These are phyloP conservation scores for Cheilosia impressa DNA, from an alignment of 2,888 invertebrate genomes.

Conservation along the genomic window DNA sequence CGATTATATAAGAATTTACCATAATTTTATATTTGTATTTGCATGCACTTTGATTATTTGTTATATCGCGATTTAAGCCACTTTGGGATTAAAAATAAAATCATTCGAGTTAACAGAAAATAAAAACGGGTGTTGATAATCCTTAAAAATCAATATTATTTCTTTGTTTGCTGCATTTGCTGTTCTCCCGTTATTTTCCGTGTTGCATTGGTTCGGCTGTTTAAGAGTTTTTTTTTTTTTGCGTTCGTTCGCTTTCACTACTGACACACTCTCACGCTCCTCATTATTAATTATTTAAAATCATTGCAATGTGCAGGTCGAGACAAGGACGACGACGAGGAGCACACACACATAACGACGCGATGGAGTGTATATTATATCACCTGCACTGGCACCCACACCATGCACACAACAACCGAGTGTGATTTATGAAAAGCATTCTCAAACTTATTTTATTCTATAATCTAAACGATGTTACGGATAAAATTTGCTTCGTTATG, in stretches of 20 bases:
- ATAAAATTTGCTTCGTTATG: not conserved
- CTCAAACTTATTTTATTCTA: not conserved
- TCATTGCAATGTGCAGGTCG: slow-evolving; percentile 38
- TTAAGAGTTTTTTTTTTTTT: slow-evolving; percentile 31
- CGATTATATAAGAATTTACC: slow-evolving; percentile 69
- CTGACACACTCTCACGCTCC: slow-evolving; percentile 13
- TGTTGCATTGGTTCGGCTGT: slow-evolving; percentile 29
- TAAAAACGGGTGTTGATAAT: slow-evolving; percentile 6
- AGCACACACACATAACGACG: slow-evolving; percentile 26
- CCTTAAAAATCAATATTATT: slow-evolving; percentile 56
- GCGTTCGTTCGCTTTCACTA: slow-evolving; percentile 23
- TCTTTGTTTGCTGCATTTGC: slow-evolving; percentile 37
- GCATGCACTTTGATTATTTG: slow-evolving; percentile 61
- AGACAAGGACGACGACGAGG: slow-evolving; percentile 67
- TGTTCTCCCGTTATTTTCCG: slow-evolving; percentile 6
- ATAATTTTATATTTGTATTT: slow-evolving; percentile 48
- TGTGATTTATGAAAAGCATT: slow-evolving; percentile 47
- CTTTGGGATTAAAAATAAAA: slow-evolving; percentile 51
- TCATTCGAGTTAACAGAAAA: slow-evolving; percentile 3
- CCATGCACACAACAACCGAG: slow-evolving; percentile 49
- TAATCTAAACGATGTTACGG: not conserved
- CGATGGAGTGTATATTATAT: slow-evolving; percentile 63
- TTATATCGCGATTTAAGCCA: slow-evolving; percentile 59
- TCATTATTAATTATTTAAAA: slow-evolving; percentile 60
- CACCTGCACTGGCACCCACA: slow-evolving; percentile 64